Conservation (phyloP, 2,888 invertebrate species). For the Agonopterix arenella region DNA sequence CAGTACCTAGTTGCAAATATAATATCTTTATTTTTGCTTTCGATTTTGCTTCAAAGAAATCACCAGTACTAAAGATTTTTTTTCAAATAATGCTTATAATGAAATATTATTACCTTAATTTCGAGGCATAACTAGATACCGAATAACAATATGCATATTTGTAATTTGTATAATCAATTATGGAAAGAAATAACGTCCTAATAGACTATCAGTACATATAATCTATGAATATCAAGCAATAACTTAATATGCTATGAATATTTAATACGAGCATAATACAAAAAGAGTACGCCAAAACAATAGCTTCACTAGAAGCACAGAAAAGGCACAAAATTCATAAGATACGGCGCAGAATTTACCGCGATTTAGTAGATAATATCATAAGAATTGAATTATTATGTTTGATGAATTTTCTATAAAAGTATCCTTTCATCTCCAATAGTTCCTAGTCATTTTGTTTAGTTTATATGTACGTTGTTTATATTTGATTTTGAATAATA, state of each 20-base stretch:
- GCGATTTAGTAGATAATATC: conserved; percentile 8
- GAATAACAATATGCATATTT: not conserved
- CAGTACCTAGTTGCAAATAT: too few species aligned
- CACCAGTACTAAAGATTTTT: too few species aligned
- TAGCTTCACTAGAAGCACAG: conserved; percentile 51
- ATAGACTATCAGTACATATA: conserved; percentile 7
- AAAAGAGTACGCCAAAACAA: conserved; percentile 38
- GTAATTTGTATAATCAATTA: not conserved
- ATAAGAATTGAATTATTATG: conserved; percentile 2
- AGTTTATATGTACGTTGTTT: too few species aligned
- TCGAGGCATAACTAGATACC: not conserved
- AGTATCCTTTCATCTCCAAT: too few species aligned
- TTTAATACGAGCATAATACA: conserved; percentile 20
- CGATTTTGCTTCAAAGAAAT: too few species aligned
- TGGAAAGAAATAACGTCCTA: conserved; percentile 2
- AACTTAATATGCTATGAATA: conserved; percentile 12
- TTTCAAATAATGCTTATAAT: too few species aligned
- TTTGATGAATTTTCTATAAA: not conserved
- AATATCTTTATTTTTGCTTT: too few species aligned
- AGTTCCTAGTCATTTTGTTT: too few species aligned
- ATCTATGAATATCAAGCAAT: conserved; percentile 1
- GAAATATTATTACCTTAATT: too few species aligned
- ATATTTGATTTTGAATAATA: too few species aligned
- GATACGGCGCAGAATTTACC: conserved; percentile 50
- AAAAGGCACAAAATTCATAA: conserved; percentile 75